Evolutionary conservation across 2,888 invertebrate species (phyloP), one percentile per base, ranked within the genome.

Genomic region (Amphipyra berbera): DNA sequence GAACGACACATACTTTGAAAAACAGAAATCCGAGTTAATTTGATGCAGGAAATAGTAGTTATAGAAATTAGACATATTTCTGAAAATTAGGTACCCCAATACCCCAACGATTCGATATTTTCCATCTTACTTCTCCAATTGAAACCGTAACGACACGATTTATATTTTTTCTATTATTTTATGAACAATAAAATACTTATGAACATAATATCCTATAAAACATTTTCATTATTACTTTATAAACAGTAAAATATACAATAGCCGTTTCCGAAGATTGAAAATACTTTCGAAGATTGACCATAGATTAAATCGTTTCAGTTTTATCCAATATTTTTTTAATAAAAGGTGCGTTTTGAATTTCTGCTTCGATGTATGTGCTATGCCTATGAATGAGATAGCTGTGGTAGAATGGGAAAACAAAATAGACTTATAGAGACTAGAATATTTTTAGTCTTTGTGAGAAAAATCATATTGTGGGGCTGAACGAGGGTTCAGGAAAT

Each of bases 1-100:
- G 84, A 88, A 88, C 82, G 84, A 86, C 79, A 81, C 72, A 86
- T 59, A 73, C 44, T 33, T 55, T 59, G 14, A 74, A 55, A 68
- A 33, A 41, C 49, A 64, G 33, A 42, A 61, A 61, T 62, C 61
- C 48, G 14, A 66, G 30, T 54, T 6, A 49, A 47, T 44, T 41
- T 42, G 68, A 68, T 54, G 56, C 69, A 69, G 58, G 46, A 49
- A 50, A 52, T 46, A n/a, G 6, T 13, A 35, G 21, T 35, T 41
- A 6, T 10, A 10, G 21, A 3, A 42, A 35, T 8, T 10, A 8
- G 15, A 48, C 15, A 1, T 13, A 8, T 38, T 15, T 30, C 21
- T 47, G 0, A 30, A 30, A n/a, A n/a, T n/a, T n/a, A n/a, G n/a
- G n/a, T n/a, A 21, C 21, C 21, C 3, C 2, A 2, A 7, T n/a